phyloP scores from a whole-genome alignment of 2,113 vertebrate genomes.

The Nymphicus hollandicus region DNA sequence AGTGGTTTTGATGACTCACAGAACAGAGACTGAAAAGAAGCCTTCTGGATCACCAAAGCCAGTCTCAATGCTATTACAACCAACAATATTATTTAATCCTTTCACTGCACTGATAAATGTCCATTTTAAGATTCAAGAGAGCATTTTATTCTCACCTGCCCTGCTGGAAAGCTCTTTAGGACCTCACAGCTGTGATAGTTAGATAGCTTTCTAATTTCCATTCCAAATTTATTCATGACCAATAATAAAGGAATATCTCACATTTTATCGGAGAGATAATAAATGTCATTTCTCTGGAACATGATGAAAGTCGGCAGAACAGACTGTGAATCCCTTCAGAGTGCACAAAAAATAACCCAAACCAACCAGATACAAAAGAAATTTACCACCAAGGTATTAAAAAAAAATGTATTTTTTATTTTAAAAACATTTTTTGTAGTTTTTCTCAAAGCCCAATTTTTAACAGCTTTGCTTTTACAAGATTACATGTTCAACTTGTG shows the following conservation, averaged over 20 bases:
- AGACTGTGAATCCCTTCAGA: background rate
- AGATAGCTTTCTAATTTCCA: background rate
- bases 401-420: background rate
- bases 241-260: background rate
- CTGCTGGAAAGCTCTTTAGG: background rate
- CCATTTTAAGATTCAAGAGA: background rate
- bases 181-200: background rate
- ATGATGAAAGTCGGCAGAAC: background rate
- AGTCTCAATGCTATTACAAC: background rate
- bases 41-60: background rate
- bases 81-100: background rate
- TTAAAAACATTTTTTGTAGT: background rate
- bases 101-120: background rate
- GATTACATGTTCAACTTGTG: background rate
- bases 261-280: background rate
- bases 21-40: background rate
- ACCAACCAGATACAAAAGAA: background rate
- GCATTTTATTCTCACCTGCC: background rate
- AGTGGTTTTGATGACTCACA: background rate
- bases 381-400: background rate
- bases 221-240: conserved; percentile 17
- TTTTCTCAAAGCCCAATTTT: background rate
- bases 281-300: background rate
- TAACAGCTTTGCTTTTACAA: background rate
- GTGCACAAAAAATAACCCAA: background rate